Base-by-base conservation (phyloP, 1,140 invertebrate species). In the Drosophila malerkotliana region DNA sequence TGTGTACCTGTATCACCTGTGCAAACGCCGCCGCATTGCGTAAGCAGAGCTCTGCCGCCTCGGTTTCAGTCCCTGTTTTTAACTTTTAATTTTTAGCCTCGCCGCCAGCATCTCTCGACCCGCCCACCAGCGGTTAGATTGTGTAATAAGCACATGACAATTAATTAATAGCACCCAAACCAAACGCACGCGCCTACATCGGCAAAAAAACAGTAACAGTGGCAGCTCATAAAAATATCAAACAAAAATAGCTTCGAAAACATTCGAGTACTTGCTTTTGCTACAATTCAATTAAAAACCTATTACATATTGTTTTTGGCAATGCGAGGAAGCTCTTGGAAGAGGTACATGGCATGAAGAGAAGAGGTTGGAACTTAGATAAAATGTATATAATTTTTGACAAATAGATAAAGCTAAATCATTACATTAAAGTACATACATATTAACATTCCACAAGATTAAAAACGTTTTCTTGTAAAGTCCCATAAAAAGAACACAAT, bases 211-310 rank as follows among this genome's bases (percentile, higher is more conserved):
- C 12, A 39, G 0, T 18, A 34, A 10, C 53, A 51, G 10, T 37
- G 60, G 56, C 69, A 26, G 45, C 47, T 39, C 60, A 61, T 39
- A 57, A 69, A 69, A 41, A 44, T 44, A 18, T 34, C 48, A 39
- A 41, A 57, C 32, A 26, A 55, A 71, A 69, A 69, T 69, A 39
- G 26, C 51, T 68, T 69, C 44, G 32, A 68, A 69, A 69, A 52
- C 41, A 18, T 18, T 18, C 63, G 45, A 69, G 64, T 69, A 15
- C 32, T 66, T 34, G 49, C 24, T 77, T 83, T 77, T 88, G 83
- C 75, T 69, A 83, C 79, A 83, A 72, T 83, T 87, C 79, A 88
- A 88, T 87, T 83, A 88, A 77, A 83, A 83, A 77, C 61, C 76
- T 76, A 79, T 63, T 68, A 69, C 63, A 69, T 58, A 62, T 59